Conservation (phyloP, 2,113 vertebrate genomes). For the Piliocolobus tephrosceles region DNA sequence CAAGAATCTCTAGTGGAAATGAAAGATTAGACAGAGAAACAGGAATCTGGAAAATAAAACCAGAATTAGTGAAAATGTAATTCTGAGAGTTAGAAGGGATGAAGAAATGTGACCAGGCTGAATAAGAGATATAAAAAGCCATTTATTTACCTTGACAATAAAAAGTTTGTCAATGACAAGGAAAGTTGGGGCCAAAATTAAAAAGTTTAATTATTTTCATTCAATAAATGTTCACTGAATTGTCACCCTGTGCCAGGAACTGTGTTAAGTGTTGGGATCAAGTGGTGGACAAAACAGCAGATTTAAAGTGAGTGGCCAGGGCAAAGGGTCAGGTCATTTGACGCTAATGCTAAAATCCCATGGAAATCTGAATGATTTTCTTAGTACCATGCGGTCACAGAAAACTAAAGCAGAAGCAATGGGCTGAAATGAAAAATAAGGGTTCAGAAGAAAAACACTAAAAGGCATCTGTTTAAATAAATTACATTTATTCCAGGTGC, state of each 20-base stretch:
- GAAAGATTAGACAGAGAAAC: background rate
- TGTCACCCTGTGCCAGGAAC: background rate
- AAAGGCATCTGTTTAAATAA: background rate
- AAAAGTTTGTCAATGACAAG: background rate
- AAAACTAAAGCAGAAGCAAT: background rate
- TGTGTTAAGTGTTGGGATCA: background rate
- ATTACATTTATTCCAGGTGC: background rate
- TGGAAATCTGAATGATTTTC: background rate
- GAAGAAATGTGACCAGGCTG: background rate
- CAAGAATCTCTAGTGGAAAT: background rate
- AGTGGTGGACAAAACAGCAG: background rate
- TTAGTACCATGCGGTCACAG: background rate
- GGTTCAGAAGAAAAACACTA: background rate
- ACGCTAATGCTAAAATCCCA: background rate
- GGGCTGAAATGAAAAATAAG: background rate
- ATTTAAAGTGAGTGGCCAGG: background rate
- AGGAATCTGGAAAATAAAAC: conserved; percentile 25
- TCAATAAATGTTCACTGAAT: background rate
- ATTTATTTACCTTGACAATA: background rate
- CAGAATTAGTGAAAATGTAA: conserved; percentile 13
- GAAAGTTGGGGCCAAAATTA: background rate
- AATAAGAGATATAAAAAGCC: background rate
- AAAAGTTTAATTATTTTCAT: background rate
- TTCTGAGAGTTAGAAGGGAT: background rate
- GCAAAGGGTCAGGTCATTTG: background rate